These are phyloP conservation scores for Diachasmimorpha longicaudata DNA, from an alignment of 1,140 invertebrate genomes.

Conservation along the genomic window DNA sequence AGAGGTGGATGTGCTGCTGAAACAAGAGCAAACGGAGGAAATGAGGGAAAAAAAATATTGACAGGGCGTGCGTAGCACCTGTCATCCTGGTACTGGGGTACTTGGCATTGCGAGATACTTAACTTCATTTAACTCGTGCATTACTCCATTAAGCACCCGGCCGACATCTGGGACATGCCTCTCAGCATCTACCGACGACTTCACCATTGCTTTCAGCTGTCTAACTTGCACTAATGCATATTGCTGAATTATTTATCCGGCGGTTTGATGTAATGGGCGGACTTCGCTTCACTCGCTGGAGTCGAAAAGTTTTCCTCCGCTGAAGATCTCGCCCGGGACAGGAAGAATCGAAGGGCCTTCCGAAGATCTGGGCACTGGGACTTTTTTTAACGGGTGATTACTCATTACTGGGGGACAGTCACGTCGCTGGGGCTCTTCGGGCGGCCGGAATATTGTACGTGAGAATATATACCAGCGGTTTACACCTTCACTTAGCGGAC, in stretches of 20 bases:
- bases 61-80: slow-evolving; percentile 36
- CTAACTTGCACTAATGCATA: neutral
- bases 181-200: neutral
- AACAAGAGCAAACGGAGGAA: slow-evolving; percentile 4
- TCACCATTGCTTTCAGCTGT: neutral
- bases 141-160: slow-evolving; percentile 46
- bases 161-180: slow-evolving; percentile 42
- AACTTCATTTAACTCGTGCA: slow-evolving; percentile 46
- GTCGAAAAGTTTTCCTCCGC: too few species aligned
- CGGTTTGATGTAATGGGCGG: too few species aligned
- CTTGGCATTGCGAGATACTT: slow-evolving; percentile 42
- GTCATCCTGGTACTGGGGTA: slow-evolving; percentile 30
- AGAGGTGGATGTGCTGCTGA: neutral
- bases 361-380: too few species aligned
- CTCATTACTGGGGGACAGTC: neutral
- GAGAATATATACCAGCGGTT: neutral
- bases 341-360: too few species aligned
- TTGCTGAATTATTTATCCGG: neutral
- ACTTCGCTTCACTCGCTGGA: neutral
- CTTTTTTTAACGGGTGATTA: too few species aligned
- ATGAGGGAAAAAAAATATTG: slow-evolving; percentile 13
- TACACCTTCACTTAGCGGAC: slow-evolving; percentile 30
- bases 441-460: neutral
- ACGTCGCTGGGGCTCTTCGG: neutral
- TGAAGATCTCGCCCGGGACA: too few species aligned